phyloP scores from a whole-genome alignment of 2,888 invertebrate species.

The Oithona nana region DNA sequence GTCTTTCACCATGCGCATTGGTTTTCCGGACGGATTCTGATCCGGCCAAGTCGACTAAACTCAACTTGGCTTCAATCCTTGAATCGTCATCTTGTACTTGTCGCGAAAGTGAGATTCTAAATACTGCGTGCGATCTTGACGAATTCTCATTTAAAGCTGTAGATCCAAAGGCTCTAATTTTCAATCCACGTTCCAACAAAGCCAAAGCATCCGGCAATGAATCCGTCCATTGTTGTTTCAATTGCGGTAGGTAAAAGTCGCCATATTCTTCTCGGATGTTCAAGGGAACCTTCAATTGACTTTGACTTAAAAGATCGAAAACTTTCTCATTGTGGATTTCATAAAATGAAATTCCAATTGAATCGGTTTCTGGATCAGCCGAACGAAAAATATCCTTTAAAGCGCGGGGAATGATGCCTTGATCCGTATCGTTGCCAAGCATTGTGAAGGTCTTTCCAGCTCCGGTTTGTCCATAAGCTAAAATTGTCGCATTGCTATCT shows the following conservation, averaged over 20 bases:
- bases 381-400: background rate
- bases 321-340: slow-evolving; percentile 10
- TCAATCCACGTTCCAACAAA: background rate
- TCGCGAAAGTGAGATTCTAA: background rate
- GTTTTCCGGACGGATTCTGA: background rate
- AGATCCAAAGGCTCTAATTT: background rate
- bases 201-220: background rate
- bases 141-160: background rate
- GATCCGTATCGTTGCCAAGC: background rate
- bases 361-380: background rate
- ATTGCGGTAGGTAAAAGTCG: background rate
- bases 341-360: background rate
- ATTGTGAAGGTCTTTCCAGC: background rate
- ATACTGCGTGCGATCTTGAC: slow-evolving; percentile 9
- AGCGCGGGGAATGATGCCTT: slow-evolving; percentile 3
- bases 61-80: background rate
- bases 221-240: background rate
- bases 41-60: slow-evolving; percentile 8
- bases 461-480: slow-evolving; percentile 12
- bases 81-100: background rate
- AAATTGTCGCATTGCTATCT: background rate
- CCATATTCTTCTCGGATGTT: background rate
- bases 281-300: background rate
- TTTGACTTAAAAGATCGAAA: background rate
- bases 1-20: background rate